Evolutionary conservation across 2,888 invertebrate genomes (phyloP), one percentile per base, ranked within the genome.

Genomic region (Loripinus fragilis): DNA sequence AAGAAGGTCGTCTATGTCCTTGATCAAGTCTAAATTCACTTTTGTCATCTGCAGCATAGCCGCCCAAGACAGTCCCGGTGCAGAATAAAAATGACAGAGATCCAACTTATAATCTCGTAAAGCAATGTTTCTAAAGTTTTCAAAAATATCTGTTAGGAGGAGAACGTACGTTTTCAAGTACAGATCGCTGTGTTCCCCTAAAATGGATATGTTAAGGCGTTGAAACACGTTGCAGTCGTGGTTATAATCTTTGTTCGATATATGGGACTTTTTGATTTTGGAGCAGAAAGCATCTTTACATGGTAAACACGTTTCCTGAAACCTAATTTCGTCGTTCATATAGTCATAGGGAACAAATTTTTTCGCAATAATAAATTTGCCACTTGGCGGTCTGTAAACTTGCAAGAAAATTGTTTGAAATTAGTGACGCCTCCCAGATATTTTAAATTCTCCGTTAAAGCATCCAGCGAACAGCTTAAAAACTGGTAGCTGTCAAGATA

Each of bases 61-160:
- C 71, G 88, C 86, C 90, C 91, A 93, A 30, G 90, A 84, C 38
- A 92, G 71, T 33, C 90, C 88, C 0, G 91, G 91, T 45, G 75
- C 71, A 7, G 90, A 90, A 68, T 78, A 90, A 75, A 88, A 93
- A 38, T 80, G 76, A 20, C 74, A 68, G 2, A 89, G 89, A 76
- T 91, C 91, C 45, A 92, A 73, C 42, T 81, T 52, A 76, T 90
- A 89, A 35, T 78, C 75, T 52, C 81, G 48, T 10, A 87, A 38
- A 74, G 83, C 86, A 10, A 89, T 79, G 28, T 86, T 70, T 76
- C 90, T 82, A 79, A 91, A 92, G 41, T 82, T 87, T 76, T 92
- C 90, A 86, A 92, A 92, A 35, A 92, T 85, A 86, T 92, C 89
- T 23, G 88, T 86, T 35, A 91, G 80, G 25, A 90, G 78, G n/a